phyloP scores from a whole-genome alignment of 1,140 invertebrate species.

The Philopotamus ludificatus region DNA sequence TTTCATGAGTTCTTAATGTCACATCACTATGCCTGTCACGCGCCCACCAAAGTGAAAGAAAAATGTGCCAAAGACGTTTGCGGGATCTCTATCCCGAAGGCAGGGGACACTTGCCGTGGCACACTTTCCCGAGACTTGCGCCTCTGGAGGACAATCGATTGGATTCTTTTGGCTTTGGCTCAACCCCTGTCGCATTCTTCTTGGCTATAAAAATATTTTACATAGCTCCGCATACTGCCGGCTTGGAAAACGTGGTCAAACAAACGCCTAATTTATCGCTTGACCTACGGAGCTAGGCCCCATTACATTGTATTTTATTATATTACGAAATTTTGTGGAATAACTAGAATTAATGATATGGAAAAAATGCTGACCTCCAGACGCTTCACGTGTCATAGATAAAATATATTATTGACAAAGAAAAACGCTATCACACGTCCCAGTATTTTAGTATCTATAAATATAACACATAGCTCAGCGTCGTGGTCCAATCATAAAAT shows the following conservation, averaged over 20 bases:
- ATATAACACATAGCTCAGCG: too few relatives aligned
- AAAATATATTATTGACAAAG: too few relatives aligned
- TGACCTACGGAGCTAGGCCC: background rate
- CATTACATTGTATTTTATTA: too few relatives aligned
- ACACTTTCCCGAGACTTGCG: conserved; percentile 8
- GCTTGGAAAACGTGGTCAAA: background rate
- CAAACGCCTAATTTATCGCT: background rate
- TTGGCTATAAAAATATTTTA: background rate
- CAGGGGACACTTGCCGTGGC: background rate
- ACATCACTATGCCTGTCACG: background rate
- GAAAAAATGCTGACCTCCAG: too few relatives aligned
- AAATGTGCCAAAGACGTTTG: background rate
- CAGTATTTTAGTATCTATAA: too few relatives aligned
- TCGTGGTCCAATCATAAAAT: too few relatives aligned
- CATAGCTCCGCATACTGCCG: background rate
- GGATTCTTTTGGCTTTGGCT: conserved; percentile 21
- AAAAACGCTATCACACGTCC: too few relatives aligned
- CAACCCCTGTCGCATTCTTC: conserved; percentile 2
- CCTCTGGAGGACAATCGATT: conserved; percentile 21
- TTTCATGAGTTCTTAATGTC: too few relatives aligned
- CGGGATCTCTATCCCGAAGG: background rate
- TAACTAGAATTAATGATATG: too few relatives aligned
- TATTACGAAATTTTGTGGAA: too few relatives aligned
- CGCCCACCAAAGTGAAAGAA: background rate
- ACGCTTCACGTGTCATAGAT: too few relatives aligned